These are phyloP conservation scores for Cetoscarus ocellatus DNA, from an alignment of 2,797 vertebrate species.

Conservation along the genomic window DNA sequence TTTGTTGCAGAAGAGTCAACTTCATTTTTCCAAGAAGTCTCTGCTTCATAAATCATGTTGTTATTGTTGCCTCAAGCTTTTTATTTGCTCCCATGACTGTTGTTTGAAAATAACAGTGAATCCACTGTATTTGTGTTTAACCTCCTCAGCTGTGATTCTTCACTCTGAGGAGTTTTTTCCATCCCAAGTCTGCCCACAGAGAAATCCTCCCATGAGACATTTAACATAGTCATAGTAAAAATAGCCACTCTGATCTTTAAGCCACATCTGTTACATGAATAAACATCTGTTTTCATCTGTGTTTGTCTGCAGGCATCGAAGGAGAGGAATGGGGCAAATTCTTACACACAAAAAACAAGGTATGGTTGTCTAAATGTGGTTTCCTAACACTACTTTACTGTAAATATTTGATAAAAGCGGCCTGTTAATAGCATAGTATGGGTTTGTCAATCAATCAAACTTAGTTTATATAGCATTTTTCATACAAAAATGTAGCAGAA, in stretches of 20 bases:
- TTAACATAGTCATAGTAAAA: conserved; percentile 31
- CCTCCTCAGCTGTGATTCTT: conserved; percentile 39
- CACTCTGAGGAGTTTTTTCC: conserved; percentile 48
- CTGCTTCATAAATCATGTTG: conserved; percentile 36
- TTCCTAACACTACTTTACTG: not conserved
- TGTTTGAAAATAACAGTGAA: conserved; percentile 29
- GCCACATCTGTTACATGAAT: conserved; percentile 40
- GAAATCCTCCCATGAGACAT: conserved; percentile 47
- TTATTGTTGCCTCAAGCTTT: conserved; percentile 38
- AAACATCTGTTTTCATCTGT: conserved; percentile 42
- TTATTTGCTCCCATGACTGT: conserved; percentile 36
- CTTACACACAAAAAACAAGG: conserved; percentile 99
- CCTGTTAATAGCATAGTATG: not conserved
- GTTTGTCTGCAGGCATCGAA: conserved; percentile 88
- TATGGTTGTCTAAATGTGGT: conserved; percentile 63
- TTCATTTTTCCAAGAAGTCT: conserved; percentile 24
- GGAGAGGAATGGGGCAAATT: conserved; percentile 99
- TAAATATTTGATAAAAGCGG: conserved; percentile 19
- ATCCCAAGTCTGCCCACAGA: conserved; percentile 40
- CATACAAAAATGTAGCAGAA: too few relatives aligned
- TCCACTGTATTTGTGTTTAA: not conserved
- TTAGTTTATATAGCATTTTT: too few relatives aligned
- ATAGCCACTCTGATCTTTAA: conserved; percentile 44
- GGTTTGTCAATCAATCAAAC: too few relatives aligned
- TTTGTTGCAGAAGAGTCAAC: conserved; percentile 5